These are phyloP conservation scores for Drosophila anomelani DNA, from an alignment of 2,888 invertebrate genomes.

Conservation along the genomic window DNA sequence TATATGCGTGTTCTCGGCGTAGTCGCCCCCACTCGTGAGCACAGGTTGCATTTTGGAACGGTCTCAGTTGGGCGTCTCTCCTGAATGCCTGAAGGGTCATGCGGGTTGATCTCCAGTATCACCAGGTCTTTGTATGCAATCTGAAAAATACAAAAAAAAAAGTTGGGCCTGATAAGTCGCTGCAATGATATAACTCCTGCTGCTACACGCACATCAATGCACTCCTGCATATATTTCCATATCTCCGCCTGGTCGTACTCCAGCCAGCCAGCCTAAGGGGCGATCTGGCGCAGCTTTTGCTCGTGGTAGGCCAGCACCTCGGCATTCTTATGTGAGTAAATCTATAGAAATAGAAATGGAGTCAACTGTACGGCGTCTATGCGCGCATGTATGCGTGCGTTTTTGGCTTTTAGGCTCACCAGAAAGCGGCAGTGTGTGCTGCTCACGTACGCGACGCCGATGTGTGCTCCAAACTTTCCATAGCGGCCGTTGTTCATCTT, in stretches of 20 bases:
- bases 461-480: slow-evolving; percentile 90
- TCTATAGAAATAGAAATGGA: slow-evolving; percentile 85
- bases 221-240: too few species aligned
- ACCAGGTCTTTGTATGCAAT: slow-evolving; percentile 90
- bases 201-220: slow-evolving; percentile 88
- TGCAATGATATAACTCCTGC: slow-evolving; percentile 63
- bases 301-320: slow-evolving; percentile 97
- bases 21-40: too few species aligned
- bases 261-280: slow-evolving; percentile 96
- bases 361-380: slow-evolving; percentile 50
- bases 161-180: slow-evolving; percentile 17
- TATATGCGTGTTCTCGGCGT: too few species aligned
- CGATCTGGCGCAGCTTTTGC: slow-evolving; percentile 88
- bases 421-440: too few species aligned
- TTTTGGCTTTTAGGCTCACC: slow-evolving; percentile 68
- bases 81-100: slow-evolving; percentile 92
- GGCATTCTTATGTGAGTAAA: slow-evolving; percentile 93
- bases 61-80: slow-evolving; percentile 90
- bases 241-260: slow-evolving; percentile 96
- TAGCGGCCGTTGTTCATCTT: slow-evolving; percentile 82
- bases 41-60: too few species aligned
- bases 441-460: slow-evolving; percentile 97
- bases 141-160: slow-evolving; percentile 48
- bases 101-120: slow-evolving; percentile 91
- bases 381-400: slow-evolving; percentile 19